Evolutionary conservation across 2,797 vertebrate genomes (phyloP), one percentile per base, ranked within the genome.

Genomic region (Pithecia hirsuta): DNA sequence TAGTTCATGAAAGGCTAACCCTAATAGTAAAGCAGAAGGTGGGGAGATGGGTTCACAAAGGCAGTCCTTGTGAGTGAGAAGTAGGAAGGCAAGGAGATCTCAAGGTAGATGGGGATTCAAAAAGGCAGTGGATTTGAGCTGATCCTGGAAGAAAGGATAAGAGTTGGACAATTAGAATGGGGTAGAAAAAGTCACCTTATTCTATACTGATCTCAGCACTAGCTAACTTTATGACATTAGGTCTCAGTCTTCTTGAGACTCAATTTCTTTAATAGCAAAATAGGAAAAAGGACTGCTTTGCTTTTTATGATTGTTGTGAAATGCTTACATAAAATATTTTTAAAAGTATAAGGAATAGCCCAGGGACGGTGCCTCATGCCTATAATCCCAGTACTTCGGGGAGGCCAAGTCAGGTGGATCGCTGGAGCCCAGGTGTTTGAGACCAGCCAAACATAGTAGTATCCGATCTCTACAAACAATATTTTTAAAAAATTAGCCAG

Each of bases 271-370:
- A 64, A 8, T 36, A 61, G 17, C 52, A 96, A 97, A 95, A 91
- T 75, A 57, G 52, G 52, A 83, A 89, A 94, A 93, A 87, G 75
- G 14, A 72, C 72, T 91, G 19, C 10, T 81, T 95, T 26, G 48
- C 39, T 92, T 92, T 59, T 83, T 88, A 48, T 57, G 19, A n/a
- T 39, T 44, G 50, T 76, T 67, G 41, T 33, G 17, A 95, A 20
- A 84, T 64, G 15, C 57, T 95, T 92, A 28, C 64, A 55, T 89
- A 87, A 93, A 90, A 95, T 80, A 70, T 1, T 81, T 70, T 95
- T 80, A 70, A 59, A 78, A 44, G 7, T 75, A 15, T 88, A 64
- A 97, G 91, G 41, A 86, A 79, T n/a, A 76, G 48, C 30, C 30
- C 14, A 17, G 61, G 61, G 30, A 64, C 17, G 30, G 61, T 64